Conservation (phyloP, 2,797 vertebrate genomes). For the Acipenser transmontanus region DNA sequence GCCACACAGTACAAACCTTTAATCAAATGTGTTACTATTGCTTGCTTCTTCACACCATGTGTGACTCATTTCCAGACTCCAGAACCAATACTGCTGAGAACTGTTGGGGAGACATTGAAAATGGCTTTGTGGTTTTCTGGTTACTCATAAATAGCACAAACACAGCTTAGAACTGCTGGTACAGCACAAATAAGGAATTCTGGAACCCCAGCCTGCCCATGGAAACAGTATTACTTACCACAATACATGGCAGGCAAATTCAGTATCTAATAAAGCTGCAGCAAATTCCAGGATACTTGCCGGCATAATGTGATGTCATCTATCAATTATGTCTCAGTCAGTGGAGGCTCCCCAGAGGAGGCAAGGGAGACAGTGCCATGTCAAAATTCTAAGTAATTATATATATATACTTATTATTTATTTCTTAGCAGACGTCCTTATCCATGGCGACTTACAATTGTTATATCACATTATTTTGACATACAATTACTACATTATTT, state of each 20-base stretch:
- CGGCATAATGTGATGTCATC: conserved; percentile 62
- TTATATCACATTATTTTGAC: too few species aligned
- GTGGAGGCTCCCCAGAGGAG: neutral
- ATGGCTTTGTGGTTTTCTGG: conserved; percentile 20
- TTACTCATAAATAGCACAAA: conserved; percentile 36
- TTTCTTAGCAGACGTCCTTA: too few species aligned
- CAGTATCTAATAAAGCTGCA: conserved; percentile 37
- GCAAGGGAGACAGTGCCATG: too few species aligned
- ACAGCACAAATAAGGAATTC: conserved; percentile 46
- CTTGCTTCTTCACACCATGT: neutral
- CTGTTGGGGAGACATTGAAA: conserved; percentile 15
- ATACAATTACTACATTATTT: too few species aligned
- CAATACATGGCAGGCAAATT: conserved; percentile 53
- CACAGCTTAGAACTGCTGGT: conserved; percentile 40
- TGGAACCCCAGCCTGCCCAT: conserved; percentile 50
- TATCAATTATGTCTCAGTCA: conserved; percentile 40
- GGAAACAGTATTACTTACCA: conserved; percentile 62
- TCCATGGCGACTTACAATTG: too few species aligned
- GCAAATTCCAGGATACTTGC: conserved; percentile 57
- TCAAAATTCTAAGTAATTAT: too few species aligned
- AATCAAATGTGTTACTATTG: conserved; percentile 1
- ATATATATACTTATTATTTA: too few species aligned
- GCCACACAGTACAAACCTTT: neutral
- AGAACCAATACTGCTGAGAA: neutral
- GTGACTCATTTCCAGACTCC: neutral